These are phyloP conservation scores for Drosophila parthenogenetica DNA, from an alignment of 2,888 invertebrate species.

Conservation along the genomic window DNA sequence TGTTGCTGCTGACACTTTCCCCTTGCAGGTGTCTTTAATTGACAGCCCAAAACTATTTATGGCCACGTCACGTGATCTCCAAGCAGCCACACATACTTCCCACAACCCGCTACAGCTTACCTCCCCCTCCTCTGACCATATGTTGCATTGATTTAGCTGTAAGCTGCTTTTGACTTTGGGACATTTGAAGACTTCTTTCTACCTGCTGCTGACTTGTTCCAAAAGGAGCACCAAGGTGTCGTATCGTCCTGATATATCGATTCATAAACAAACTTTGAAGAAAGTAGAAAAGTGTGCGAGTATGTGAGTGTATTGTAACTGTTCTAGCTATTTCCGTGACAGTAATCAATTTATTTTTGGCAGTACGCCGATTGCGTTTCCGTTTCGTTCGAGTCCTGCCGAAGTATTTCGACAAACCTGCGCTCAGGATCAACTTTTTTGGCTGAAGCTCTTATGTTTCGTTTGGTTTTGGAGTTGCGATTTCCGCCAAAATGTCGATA, in stretches of 20 bases:
- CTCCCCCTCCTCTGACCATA: slow-evolving; percentile 10
- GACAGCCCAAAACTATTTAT: slow-evolving; percentile 76
- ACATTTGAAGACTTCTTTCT: slow-evolving; percentile 31
- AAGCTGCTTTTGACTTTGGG: slow-evolving; percentile 66
- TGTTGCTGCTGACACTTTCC: slow-evolving; percentile 28
- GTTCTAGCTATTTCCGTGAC: slow-evolving; percentile 83
- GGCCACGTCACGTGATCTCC: slow-evolving; percentile 76
- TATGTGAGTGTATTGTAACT: slow-evolving; percentile 35
- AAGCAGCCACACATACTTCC: slow-evolving; percentile 25
- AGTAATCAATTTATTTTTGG: slow-evolving; percentile 85
- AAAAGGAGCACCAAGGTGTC: slow-evolving; percentile 34
- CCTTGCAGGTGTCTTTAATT: slow-evolving; percentile 75
- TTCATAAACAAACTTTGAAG: slow-evolving; percentile 70
- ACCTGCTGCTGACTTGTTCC: slow-evolving; percentile 13
- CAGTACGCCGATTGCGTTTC: slow-evolving; percentile 81
- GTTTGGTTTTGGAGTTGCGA: slow-evolving; percentile 70
- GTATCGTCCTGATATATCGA: slow-evolving; percentile 61
- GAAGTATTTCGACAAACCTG: slow-evolving; percentile 35
- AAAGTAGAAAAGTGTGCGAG: slow-evolving; percentile 12
- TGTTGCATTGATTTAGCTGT: slow-evolving; percentile 54
- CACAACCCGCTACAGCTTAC: background rate
- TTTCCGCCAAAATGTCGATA: slow-evolving; percentile 78
- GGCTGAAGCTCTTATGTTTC: slow-evolving; percentile 43
- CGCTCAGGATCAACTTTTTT: slow-evolving; percentile 50
- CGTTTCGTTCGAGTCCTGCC: slow-evolving; percentile 54